Evolutionary conservation across 2,113 vertebrate genomes (phyloP).

Genomic region (Solenodon paradoxus): DNA sequence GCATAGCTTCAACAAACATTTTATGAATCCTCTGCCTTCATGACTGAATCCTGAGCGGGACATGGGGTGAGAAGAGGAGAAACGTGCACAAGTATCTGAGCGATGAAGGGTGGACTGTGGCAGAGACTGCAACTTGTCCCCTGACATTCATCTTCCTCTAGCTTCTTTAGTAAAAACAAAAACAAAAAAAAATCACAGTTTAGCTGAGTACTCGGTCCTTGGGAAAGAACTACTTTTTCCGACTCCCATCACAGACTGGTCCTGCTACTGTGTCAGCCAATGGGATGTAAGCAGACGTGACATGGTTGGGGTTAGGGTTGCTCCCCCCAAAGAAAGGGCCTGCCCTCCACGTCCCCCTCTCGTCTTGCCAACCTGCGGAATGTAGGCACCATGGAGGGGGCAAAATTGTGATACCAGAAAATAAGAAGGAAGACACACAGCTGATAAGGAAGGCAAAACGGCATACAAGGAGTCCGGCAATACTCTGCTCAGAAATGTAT

Average conservation of each 20-base stretch:
- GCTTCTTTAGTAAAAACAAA: no score
- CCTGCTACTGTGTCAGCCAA: background rate
- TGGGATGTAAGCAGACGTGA: background rate
- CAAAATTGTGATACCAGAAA: background rate
- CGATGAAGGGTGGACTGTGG: background rate
- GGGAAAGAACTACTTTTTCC: background rate
- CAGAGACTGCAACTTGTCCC: background rate
- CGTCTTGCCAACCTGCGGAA: background rate
- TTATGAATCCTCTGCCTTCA: background rate
- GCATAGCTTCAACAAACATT: background rate
- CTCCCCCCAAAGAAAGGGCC: background rate
- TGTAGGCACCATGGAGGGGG: background rate
- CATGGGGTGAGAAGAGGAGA: background rate
- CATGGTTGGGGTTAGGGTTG: background rate
- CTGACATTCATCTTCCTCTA: background rate
- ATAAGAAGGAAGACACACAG: background rate
- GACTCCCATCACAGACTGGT: background rate
- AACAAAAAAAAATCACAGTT: no score
- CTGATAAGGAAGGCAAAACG: background rate
- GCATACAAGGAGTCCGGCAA: background rate
- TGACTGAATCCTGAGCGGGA: background rate
- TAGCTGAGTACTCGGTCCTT: background rate
- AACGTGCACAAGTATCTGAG: background rate
- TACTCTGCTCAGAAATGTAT: background rate
- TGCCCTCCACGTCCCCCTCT: background rate